phyloP scores from a whole-genome alignment of 92 coral and sea anemone species.

The Palythoa grandiflora region DNA sequence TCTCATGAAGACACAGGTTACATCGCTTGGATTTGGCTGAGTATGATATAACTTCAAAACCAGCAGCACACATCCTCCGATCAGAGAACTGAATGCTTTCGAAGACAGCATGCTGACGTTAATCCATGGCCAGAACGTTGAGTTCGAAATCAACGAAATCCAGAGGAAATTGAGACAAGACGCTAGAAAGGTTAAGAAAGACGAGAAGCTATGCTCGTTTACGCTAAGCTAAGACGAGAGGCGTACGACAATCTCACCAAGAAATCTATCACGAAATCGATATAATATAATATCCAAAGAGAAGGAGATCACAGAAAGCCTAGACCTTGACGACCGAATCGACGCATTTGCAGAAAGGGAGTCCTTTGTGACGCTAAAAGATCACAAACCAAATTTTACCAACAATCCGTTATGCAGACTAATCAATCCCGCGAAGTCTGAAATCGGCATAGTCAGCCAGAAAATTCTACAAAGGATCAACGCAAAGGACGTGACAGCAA shows the following conservation, averaged over 20 bases:
- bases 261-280: not conserved
- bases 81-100: slow-evolving; percentile 24
- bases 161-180: slow-evolving; percentile 33
- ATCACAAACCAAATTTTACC: too few relatives aligned
- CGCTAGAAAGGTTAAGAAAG: not conserved
- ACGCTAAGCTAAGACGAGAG: too few relatives aligned
- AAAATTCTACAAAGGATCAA: slow-evolving; percentile 41
- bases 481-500: slow-evolving; percentile 29
- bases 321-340: too few relatives aligned
- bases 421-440: not conserved
- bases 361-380: slow-evolving; percentile 28
- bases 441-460: slow-evolving; percentile 42
- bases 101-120: slow-evolving; percentile 38
- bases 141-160: slow-evolving; percentile 38
- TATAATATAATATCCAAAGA: not conserved
- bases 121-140: slow-evolving; percentile 28
- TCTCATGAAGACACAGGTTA: too few relatives aligned
- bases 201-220: not conserved
- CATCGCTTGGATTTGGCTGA: too few relatives aligned
- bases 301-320: not conserved
- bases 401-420: too few relatives aligned
- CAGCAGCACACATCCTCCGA: not conserved
- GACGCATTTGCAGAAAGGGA: not conserved
- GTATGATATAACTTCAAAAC: too few relatives aligned
- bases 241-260: slow-evolving; percentile 24